Base-by-base conservation (phyloP, 2,888 invertebrate species). In the Hartigia nigra region DNA sequence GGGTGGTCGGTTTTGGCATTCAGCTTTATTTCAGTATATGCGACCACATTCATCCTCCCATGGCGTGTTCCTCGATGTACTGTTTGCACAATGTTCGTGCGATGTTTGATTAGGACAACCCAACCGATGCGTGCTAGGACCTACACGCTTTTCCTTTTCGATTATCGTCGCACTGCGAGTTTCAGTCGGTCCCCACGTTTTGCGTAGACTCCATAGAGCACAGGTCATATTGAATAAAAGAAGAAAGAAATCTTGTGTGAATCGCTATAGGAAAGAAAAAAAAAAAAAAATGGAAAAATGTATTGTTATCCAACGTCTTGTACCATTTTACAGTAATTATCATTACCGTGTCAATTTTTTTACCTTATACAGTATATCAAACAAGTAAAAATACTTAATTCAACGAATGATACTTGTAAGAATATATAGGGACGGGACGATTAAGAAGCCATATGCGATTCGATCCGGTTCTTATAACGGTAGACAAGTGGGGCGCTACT, bases 31-130 rank as follows among this genome's bases (percentile, higher is more conserved):
- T 23, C 23, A 55, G 55, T 55, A 55, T 55, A 55, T 23, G 55
- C 55, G 55, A 55, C 55, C 55, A 55, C 83, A 83, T 82, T 80
- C 82, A 77, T 77, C 82, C 85, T 86, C 82, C 82, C 86, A 84
- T 81, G 81, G 81, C 83, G 80, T 80, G 83, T 81, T 81, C 82
- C 82, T 83, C 82, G 80, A 81, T 79, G 79, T 83, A 86, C 81
- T 87, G 87, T 88, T 87, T 87, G 86, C 86, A 83, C 87, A 86
- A 84, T 85, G 86, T 89, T 88, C 86, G 85, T 86, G 82, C 84
- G 83, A 79, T 91, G 88, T 91, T 91, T 91, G 91, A 91, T 89
- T 89, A 90, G 91, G 91, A 90, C 86, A 70, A 86, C 88, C 55
- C 90, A 90, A 90, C 90, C 91, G 91, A 89, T 89, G 84, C 83